phyloP scores from a whole-genome alignment of 2,113 vertebrate genomes.

The Gambusia holbrooki region DNA sequence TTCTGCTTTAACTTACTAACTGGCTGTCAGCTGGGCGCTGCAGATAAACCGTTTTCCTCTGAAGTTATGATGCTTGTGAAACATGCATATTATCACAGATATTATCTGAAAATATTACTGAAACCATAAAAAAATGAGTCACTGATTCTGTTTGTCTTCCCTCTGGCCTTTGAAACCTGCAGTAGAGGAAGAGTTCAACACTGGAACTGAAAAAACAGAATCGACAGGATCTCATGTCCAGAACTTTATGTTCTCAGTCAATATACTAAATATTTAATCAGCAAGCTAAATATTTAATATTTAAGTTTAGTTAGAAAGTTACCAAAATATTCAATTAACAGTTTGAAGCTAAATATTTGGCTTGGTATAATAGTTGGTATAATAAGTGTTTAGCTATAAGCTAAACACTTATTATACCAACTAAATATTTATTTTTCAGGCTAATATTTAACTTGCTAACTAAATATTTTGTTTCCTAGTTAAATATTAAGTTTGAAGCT shows the following conservation, averaged over 20 bases:
- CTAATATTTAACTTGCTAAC: too few relatives aligned
- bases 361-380: too few relatives aligned
- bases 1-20: not conserved
- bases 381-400: too few relatives aligned
- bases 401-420: too few relatives aligned
- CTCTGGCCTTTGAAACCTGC: not conserved
- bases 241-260: not conserved
- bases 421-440: too few relatives aligned
- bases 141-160: not conserved
- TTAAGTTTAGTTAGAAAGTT: too few relatives aligned
- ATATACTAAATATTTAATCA: not conserved
- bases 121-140: not conserved
- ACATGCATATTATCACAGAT: not conserved
- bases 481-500: too few relatives aligned
- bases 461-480: too few relatives aligned
- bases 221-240: too few relatives aligned
- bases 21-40: not conserved
- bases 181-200: not conserved
- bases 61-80: not conserved
- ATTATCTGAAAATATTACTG: not conserved
- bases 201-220: not conserved
- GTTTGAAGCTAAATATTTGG: too few relatives aligned
- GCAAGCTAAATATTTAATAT: too few relatives aligned
- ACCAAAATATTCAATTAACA: too few relatives aligned
- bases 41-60: not conserved